These are phyloP conservation scores for Pachydiplax longipennis DNA, from an alignment of 2,888 invertebrate genomes.

Conservation along the genomic window DNA sequence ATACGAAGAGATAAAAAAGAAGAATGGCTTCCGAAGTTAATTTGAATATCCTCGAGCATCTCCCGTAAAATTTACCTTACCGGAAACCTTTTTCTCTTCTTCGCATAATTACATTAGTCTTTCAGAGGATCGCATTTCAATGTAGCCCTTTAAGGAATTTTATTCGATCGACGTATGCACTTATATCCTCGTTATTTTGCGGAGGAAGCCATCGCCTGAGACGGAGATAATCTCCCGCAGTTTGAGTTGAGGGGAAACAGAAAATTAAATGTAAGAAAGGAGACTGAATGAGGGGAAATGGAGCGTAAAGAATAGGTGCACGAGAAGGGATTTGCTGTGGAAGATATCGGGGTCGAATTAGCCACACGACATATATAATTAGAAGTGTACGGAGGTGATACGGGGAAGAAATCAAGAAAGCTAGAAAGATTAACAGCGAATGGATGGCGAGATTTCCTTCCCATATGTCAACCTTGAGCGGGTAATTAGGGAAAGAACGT, in stretches of 20 bases:
- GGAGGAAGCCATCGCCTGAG: neutral
- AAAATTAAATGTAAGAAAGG: neutral
- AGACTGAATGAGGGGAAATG: neutral
- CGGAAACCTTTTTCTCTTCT: neutral
- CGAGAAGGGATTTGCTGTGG: neutral
- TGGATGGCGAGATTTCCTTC: neutral
- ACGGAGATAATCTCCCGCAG: neutral
- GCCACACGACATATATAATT: neutral
- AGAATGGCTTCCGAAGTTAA: no score
- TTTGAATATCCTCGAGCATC: no score
- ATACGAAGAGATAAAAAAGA: no score
- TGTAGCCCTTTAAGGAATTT: neutral
- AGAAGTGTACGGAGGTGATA: neutral
- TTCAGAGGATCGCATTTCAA: neutral
- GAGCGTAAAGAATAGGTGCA: neutral
- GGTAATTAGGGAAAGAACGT: neutral
- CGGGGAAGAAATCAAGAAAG: neutral
- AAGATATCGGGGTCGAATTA: neutral
- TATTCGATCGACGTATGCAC: neutral
- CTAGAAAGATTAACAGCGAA: neutral
- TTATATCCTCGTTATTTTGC: neutral
- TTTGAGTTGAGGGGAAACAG: neutral
- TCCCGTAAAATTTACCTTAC: no score
- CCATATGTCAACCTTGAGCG: neutral
- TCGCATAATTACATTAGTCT: neutral